Evolutionary conservation across 2,888 invertebrate genomes (phyloP), one percentile per base, ranked within the genome.

Genomic region (Nomada lathburiana): DNA sequence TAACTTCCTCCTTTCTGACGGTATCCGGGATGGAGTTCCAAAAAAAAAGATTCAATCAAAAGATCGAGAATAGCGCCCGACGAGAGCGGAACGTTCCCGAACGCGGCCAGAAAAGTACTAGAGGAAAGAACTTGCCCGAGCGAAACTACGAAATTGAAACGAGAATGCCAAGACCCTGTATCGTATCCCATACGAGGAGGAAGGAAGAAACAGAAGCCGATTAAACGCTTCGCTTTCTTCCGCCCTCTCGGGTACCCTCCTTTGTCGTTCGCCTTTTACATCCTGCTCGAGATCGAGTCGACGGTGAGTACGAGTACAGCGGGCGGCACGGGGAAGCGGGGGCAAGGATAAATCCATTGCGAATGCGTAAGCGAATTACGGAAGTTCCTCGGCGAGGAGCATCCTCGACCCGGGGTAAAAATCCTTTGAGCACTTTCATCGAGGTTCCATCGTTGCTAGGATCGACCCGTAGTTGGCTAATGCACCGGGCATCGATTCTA

Each of bases 321-420:
- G n/a, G 47, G 64, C 72, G 81, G 82, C 47, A 81, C 71, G 71
- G 63, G 78, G 76, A 44, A 82, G 71, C 82, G 80, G 77, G 74
- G 65, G 83, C 81, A 65, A 62, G 76, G 80, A 80, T 83, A 85
- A 89, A 82, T 87, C 86, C 86, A 89, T 89, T 89, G 89, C 89
- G 84, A 90, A 89, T 90, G 88, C 88, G 88, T 92, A 90, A 92
- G 88, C 89, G 90, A 92, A 91, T 92, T 89, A 91, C 88, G 80
- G 65, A 85, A 90, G 88, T 90, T 89, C 86, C 90, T 88, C 90
- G 85, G 83, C 85, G 65, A 59, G 69, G 73, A 63, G 67, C 53
- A 16, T 11, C 16, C 60, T 70, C 64, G 44, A 62, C 50, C 57
- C 59, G 2, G n/a, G 52, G 60, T 73, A 72, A 82, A 82, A 79